A percentile compares a stretch with the other conserved stretches of the same genome.
Evolutionary conservation across 2,888 invertebrate genomes (phyloP).

Genomic region (Noctua fimbriata): DNA sequence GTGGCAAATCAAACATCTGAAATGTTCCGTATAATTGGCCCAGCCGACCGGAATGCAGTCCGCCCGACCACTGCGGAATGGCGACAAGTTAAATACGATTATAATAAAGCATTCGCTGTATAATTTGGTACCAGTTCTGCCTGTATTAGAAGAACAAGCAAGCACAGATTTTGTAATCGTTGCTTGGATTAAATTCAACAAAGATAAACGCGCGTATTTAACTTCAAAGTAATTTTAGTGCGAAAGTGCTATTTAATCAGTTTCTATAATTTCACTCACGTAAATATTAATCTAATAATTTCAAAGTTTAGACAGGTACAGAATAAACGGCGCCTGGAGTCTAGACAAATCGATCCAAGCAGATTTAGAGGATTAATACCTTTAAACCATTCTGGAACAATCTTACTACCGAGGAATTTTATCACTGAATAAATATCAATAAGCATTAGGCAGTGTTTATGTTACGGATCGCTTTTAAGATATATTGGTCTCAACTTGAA

Average conservation of each 20-base stretch:
- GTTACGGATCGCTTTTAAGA: neutral
- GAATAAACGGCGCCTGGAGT: conserved; percentile 37
- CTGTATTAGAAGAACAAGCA: conserved; percentile 7
- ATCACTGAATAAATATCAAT: conserved; percentile 18
- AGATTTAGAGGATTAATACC: conserved; percentile 16
- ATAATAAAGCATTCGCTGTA: conserved; percentile 47
- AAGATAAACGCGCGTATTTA: neutral
- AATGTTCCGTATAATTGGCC: conserved; percentile 68
- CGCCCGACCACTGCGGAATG: conserved; percentile 41
- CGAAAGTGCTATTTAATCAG: conserved; percentile 12
- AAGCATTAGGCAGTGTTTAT: conserved; percentile 1
- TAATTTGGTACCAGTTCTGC: conserved; percentile 25
- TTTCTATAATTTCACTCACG: conserved; percentile 4
- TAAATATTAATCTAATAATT: conserved; percentile 20
- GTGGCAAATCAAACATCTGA: conserved; percentile 68
- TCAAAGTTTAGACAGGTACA: conserved; percentile 19
- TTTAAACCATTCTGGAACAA: conserved; percentile 10
- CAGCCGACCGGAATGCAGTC: conserved; percentile 59
- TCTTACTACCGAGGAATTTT: neutral
- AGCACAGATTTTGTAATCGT: conserved; percentile 8
- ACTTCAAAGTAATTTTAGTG: conserved; percentile 1
- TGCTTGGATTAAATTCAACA: conserved; percentile 11
- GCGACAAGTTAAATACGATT: conserved; percentile 54
- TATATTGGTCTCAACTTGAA: neutral
- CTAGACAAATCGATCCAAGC: conserved; percentile 58